Evolutionary conservation across 2,113 vertebrate genomes (phyloP).

Genomic region (Columba livia): DNA sequence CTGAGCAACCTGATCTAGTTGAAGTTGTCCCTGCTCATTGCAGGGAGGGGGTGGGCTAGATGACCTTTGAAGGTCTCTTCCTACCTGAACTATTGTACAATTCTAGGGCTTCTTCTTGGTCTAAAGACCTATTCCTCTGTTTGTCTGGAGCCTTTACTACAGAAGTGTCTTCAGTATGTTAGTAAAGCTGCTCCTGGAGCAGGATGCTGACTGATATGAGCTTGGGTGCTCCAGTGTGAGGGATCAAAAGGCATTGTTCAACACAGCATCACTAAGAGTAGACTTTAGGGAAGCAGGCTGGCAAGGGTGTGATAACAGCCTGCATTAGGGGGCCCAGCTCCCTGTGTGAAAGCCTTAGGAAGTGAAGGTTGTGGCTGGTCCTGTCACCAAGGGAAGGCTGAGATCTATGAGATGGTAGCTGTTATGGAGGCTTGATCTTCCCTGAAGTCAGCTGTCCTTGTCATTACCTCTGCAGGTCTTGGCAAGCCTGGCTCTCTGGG

Average conservation of each 20-base stretch:
- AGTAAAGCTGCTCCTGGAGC: background rate
- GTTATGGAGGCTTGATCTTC: accelerated
- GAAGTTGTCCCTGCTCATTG: too few species aligned
- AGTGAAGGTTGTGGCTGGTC: background rate
- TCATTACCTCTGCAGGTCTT: background rate
- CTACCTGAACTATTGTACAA: too few species aligned
- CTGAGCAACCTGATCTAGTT: too few species aligned
- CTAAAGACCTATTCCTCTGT: background rate
- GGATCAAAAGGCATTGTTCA: background rate
- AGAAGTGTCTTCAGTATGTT: background rate
- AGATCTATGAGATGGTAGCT: background rate
- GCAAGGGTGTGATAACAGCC: background rate
- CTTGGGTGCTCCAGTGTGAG: background rate
- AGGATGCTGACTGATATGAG: background rate
- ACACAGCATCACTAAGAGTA: background rate
- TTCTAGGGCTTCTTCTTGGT: background rate
- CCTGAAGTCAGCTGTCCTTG: background rate
- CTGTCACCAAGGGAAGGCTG: background rate
- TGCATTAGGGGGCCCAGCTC: background rate
- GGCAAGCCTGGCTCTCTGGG: background rate
- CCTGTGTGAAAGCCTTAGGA: background rate
- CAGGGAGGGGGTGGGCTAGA: too few species aligned
- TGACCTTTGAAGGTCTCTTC: too few species aligned
- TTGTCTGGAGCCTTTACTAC: background rate
- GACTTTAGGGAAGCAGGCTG: background rate